Evolutionary conservation across 1,140 invertebrate genomes (phyloP), one percentile per base, ranked within the genome.

Genomic region (Hyles euphorbiae): DNA sequence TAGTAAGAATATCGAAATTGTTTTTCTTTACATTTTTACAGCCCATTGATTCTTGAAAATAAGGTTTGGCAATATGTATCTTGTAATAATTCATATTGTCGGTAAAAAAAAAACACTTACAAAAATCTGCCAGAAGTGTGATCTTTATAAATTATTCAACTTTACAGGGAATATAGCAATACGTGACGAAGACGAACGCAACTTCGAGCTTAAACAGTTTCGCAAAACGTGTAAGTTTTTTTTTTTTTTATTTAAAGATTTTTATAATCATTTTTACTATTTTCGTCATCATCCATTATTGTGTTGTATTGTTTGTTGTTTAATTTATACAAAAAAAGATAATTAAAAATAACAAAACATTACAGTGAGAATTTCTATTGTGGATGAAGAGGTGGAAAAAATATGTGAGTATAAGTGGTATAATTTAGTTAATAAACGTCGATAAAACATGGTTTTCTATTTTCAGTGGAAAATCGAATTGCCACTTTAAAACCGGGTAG

Each of bases 351-450:
- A n/a, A 48, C 12, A 51, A 22, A 34, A 8, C 34, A 51, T 58
- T 62, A 58, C 56, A 83, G 81, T 80, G 34, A 70, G 72, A 49
- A 57, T 81, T 60, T 56, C 58, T 43, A 7, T 58, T 6, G 45
- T 81, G 12, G 81, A 83, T 44, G 78, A 81, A 66, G 75, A 81
- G 62, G 77, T 83, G 5, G 77, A 80, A 69, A 83, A 78, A 74
- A 81, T 83, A 67, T 40, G 81, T 83, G 72, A 80, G 77, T 71
- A 10, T 4, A 70, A 74, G 70, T 70, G 10, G 3, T 47, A 12
- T 40, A 32, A 36, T 46, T 22, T 50, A 43, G 50, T 40, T 7
- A 40, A 8, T 9, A 4, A n/a, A 49, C 7, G 54, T 49, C 12
- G 49, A 22, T 22, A 10, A 22, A 22, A 5, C 53, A 7, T 34